Conservation (phyloP, 2,113 vertebrate species). For the Lagopus leucura region DNA sequence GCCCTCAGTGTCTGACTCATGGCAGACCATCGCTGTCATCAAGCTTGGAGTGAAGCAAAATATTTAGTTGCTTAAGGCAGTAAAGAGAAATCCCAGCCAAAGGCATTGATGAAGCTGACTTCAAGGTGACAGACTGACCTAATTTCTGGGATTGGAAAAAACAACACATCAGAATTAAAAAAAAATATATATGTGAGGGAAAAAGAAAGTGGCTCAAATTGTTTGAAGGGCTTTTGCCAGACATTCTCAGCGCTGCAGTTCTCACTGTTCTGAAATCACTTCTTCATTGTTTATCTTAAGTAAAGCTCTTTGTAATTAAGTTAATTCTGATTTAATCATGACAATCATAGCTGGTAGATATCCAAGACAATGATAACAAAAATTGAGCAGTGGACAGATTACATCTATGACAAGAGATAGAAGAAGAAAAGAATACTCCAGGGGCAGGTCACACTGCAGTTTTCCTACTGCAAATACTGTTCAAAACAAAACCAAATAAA, state of each 20-base stretch:
- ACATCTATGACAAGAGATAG: conserved; percentile 5
- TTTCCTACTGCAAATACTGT: not conserved
- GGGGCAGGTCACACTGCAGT: not conserved
- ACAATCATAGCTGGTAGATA: conserved; percentile 59
- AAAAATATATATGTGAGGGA: not conserved
- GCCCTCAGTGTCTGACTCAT: not conserved
- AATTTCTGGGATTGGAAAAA: conserved; percentile 36
- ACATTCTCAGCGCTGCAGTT: conserved; percentile 27
- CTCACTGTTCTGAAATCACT: conserved; percentile 51
- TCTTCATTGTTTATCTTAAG: conserved; percentile 56
- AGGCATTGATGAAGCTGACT: not conserved
- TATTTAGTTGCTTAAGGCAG: not conserved
- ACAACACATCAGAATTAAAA: not conserved
- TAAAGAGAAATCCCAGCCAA: not conserved
- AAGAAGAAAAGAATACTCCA: conserved; percentile 21
- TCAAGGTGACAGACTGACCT: conserved; percentile 45
- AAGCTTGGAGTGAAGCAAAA: not conserved
- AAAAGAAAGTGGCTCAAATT: not conserved
- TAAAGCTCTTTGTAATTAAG: conserved; percentile 66
- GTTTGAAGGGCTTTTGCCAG: conserved; percentile 20
- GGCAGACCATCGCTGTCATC: not conserved
- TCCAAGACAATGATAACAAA: conserved; percentile 57
- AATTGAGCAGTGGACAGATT: conserved; percentile 35
- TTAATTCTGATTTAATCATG: conserved; percentile 70
- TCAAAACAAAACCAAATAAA: not conserved